phyloP scores from a whole-genome alignment of 2,113 vertebrate genomes.

The Todiramphus chloris region DNA sequence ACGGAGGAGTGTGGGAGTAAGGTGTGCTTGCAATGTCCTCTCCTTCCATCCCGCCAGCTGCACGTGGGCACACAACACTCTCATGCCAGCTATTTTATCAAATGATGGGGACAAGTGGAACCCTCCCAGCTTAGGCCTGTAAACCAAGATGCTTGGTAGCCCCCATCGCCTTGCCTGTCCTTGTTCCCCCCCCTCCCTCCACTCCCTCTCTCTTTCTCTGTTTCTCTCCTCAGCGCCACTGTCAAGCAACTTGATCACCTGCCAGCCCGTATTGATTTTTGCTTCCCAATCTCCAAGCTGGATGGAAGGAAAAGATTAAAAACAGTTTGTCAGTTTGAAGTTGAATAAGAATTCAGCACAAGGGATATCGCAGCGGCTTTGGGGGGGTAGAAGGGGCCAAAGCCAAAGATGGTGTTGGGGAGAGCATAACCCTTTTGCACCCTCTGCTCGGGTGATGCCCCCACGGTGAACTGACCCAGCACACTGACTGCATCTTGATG shows the following conservation, averaged over 20 bases:
- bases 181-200: not conserved
- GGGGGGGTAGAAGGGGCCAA: constrained; percentile 46
- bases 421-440: constrained; percentile 47
- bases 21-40: not conserved
- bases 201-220: not conserved
- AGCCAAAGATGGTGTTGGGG: constrained; percentile 7
- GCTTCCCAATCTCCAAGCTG: constrained; percentile 97
- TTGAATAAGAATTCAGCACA: constrained; percentile 95
- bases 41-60: constrained; percentile 31
- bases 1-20: not conserved
- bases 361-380: constrained; percentile 78
- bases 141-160: constrained; percentile 69
- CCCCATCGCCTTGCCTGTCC: not conserved
- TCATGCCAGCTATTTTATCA: constrained; percentile 65
- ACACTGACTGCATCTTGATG: no score
- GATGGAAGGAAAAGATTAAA: constrained; percentile 99
- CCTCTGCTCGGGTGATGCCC: not conserved
- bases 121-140: constrained; percentile 60
- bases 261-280: constrained; percentile 99
- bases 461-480: not conserved
- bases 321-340: constrained; percentile 99
- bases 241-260: constrained; percentile 93
- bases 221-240: constrained; percentile 66
- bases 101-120: constrained; percentile 69
- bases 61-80: constrained; percentile 72